Conservation (phyloP, 2,113 vertebrate genomes). For the Paracanthobrama guichenoti region DNA sequence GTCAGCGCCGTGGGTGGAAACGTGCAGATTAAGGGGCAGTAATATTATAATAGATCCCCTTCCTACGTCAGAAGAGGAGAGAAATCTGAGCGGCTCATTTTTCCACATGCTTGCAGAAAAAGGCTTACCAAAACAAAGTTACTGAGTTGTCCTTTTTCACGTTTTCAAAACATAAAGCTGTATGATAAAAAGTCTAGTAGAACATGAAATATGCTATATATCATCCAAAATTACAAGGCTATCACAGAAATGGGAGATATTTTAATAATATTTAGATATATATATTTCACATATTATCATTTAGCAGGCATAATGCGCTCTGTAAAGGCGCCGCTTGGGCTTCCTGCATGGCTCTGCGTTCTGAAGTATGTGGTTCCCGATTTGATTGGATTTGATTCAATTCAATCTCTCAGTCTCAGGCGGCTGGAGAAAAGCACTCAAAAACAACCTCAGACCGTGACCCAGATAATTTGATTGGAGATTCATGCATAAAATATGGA, state of each 20-base stretch:
- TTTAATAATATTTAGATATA: slow-evolving; percentile 9
- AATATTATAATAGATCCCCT: no score
- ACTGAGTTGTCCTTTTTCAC: no score
- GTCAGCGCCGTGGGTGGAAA: no score
- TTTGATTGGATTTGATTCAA: slow-evolving; percentile 71
- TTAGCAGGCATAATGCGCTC: background rate
- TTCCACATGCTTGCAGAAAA: no score
- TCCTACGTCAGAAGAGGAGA: no score
- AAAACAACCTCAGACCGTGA: slow-evolving; percentile 50
- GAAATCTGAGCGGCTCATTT: no score
- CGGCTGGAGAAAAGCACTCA: slow-evolving; percentile 51
- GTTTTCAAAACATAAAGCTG: no score
- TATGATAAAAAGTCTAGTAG: background rate
- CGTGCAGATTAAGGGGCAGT: no score
- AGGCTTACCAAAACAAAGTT: no score
- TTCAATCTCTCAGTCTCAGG: slow-evolving; percentile 64
- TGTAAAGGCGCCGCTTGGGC: background rate
- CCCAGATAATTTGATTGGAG: slow-evolving; percentile 61
- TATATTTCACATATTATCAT: background rate
- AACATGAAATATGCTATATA: background rate
- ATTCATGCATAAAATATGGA: slow-evolving; percentile 58
- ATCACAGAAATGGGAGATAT: background rate
- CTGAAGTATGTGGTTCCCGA: slow-evolving; percentile 51
- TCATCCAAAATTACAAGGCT: background rate
- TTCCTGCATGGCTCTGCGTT: slow-evolving; percentile 40